Base-by-base conservation (phyloP, 2,797 vertebrate genomes). In the Pelochelys cantorii region DNA sequence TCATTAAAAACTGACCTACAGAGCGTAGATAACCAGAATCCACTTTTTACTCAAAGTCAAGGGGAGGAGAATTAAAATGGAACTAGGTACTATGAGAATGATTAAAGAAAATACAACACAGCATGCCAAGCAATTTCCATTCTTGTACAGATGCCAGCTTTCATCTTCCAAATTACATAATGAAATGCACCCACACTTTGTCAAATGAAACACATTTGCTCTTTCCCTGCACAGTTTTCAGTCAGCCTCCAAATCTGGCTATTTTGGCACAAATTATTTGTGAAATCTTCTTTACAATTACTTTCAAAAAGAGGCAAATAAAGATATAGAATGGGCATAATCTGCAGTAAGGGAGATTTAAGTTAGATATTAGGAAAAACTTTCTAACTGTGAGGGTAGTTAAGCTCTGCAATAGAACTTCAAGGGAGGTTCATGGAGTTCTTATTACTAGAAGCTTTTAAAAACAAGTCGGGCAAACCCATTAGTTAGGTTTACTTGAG, bases 141-240 rank as follows among this genome's bases (percentile, higher is more conserved):
- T 23, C 15, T 20, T 78, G 7, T 18, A 79, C 6, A n/a, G 86
- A 88, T 75, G 4, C 20, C 52, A 79, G 20, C 3, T 60, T 27
- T 31, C 60, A 56, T 8, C 34, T 81, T 17, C 1, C 3, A 48
- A 1, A 27, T 81, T 81, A 83, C 8, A 23, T 20, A 13, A 3
- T 4, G 3, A 0, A 0, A 0, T 80, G 79, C 56, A 53, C 7
- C 2, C 7, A 3, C 29, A 0, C 42, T 55, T 57, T 55, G 42
- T 14, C 1, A 83, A 90, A 56, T 11, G 1, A 5, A 54, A 34
- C 11, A 9, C 17, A 0, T 78, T 85, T 82, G 78, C 37, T 75
- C 2, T 60, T 92, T 83, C 22, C 11, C 48, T 17, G 2, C 54
- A 11, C 27, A 31, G 37, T 74, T 74, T 74, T 84, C 27, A 81